Percentiles rank a stretch among this genome's conserved stretches.
Conservation (phyloP, 1,140 invertebrate genomes). For the Meloidogyne hapla region DNA sequence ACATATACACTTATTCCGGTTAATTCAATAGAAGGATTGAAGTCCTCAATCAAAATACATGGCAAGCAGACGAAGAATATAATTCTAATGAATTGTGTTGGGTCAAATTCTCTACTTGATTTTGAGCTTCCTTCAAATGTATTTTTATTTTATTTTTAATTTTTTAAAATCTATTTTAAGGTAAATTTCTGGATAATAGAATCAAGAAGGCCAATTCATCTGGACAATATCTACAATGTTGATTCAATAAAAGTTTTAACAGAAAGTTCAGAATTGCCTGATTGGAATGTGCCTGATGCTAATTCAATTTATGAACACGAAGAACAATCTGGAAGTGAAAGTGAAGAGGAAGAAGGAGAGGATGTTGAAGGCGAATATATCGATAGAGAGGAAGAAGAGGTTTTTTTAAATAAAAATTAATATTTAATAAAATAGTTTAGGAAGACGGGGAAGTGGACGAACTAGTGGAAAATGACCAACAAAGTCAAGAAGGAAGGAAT, state of each 20-base stretch:
- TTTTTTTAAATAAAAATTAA: background rate
- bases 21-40: conserved; percentile 25
- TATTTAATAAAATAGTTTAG: background rate
- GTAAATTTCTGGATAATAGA: conserved; percentile 28
- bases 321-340: conserved; percentile 21
- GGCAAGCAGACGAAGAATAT: conserved; percentile 24
- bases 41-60: conserved; percentile 23
- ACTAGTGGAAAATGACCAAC: background rate
- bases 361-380: conserved; percentile 16
- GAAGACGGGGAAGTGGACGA: background rate
- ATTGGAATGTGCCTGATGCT: conserved; percentile 29
- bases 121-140: conserved; percentile 16
- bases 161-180: conserved; percentile 12
- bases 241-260: conserved; percentile 21
- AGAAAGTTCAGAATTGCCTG: conserved; percentile 5
- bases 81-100: conserved; percentile 32
- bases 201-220: conserved; percentile 29
- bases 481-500: background rate
- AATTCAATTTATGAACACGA: conserved; percentile 25
- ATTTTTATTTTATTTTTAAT: background rate
- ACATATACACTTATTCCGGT: conserved; percentile 30
- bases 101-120: conserved; percentile 21
- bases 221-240: conserved; percentile 34
- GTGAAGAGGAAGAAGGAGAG: conserved; percentile 18
- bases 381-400: conserved; percentile 3